phyloP scores from a whole-genome alignment of 2,797 vertebrate genomes.

The Psittacula derbiana region DNA sequence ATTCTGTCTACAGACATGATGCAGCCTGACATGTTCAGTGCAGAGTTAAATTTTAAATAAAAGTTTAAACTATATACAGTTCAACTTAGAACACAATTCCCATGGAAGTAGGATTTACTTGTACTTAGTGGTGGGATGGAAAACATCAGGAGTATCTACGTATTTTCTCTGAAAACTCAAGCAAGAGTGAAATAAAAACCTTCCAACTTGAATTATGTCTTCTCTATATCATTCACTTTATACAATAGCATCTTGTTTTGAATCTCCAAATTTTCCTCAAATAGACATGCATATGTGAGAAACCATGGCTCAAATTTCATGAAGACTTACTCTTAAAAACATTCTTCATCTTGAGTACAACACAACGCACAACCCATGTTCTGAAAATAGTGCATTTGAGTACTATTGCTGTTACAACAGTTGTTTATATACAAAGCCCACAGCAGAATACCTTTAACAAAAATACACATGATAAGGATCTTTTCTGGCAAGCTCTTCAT shows the following conservation, averaged over 20 bases:
- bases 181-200: not conserved
- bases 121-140: not conserved
- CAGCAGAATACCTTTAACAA: not conserved
- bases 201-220: not conserved
- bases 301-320: not conserved
- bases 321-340: not conserved
- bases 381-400: not conserved
- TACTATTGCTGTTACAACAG: not conserved
- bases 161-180: not conserved
- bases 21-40: constrained; percentile 10
- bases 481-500: not conserved
- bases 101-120: not conserved
- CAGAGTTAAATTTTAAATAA: constrained; percentile 15
- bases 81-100: not conserved
- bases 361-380: not conserved
- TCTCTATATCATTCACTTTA: not conserved
- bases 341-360: not conserved
- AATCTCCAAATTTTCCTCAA: not conserved
- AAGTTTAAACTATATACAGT: not conserved
- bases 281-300: not conserved
- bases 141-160: not conserved
- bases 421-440: not conserved
- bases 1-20: constrained; percentile 55
- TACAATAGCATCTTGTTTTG: not conserved
- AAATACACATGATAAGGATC: not conserved